These are phyloP conservation scores for Resseliella maxima DNA, from an alignment of 2,888 invertebrate genomes.

Conservation along the genomic window DNA sequence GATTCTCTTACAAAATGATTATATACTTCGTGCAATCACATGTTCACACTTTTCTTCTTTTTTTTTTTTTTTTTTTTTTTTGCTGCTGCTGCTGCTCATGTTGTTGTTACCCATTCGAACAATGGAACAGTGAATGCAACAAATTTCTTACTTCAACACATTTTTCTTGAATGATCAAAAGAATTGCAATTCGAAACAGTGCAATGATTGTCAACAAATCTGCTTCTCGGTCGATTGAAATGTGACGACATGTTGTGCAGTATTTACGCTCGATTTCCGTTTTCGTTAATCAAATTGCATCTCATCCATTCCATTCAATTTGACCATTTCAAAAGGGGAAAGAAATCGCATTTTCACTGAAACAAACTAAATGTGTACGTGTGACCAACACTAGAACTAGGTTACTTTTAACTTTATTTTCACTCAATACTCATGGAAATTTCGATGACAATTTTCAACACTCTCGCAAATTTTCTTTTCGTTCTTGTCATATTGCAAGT, in stretches of 20 bases:
- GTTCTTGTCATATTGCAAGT: neutral
- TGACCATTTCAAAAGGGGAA: neutral
- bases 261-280: conserved; percentile 37
- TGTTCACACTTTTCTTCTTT: neutral
- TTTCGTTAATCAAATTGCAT: conserved; percentile 29
- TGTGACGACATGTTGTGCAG: conserved; percentile 29
- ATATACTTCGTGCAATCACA: neutral
- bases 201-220: neutral
- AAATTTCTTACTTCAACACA: neutral
- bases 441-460: neutral
- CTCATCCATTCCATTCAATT: conserved; percentile 31
- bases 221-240: neutral
- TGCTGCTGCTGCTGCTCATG: too few species aligned
- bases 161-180: neutral
- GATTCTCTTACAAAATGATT: neutral
- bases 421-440: neutral
- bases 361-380: neutral
- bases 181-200: neutral
- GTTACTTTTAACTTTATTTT: neutral
- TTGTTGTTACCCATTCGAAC: too few species aligned
- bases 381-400: neutral
- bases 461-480: neutral
- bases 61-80: too few species aligned
- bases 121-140: neutral
- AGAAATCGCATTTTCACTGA: neutral